Conservation (phyloP, 2,113 vertebrate species). For the Pica pica region DNA sequence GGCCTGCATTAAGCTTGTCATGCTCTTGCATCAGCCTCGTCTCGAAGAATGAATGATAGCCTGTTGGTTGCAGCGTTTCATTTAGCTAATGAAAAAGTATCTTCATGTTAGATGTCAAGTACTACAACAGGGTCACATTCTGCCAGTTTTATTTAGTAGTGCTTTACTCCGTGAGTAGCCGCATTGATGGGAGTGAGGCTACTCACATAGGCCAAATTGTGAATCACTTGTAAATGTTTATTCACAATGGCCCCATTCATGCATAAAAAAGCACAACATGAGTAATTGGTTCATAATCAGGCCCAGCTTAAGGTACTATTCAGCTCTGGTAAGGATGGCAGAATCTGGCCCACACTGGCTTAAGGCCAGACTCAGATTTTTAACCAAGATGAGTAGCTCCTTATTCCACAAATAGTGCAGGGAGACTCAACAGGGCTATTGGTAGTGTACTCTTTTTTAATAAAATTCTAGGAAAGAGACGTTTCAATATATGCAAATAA, state of each 20-base stretch:
- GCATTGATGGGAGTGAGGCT: slow-evolving; percentile 22
- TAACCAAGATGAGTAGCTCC: slow-evolving; percentile 12
- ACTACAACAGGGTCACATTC: slow-evolving; percentile 64
- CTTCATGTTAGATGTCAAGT: slow-evolving; percentile 53
- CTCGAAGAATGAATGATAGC: slow-evolving; percentile 32
- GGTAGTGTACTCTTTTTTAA: background rate
- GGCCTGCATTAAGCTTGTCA: slow-evolving; percentile 50
- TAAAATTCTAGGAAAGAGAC: background rate
- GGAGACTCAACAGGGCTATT: background rate
- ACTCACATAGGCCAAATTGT: slow-evolving; percentile 42
- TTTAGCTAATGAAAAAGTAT: slow-evolving; percentile 46
- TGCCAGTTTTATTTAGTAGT: slow-evolving; percentile 40
- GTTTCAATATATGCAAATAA: background rate
- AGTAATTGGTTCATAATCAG: slow-evolving; percentile 46
- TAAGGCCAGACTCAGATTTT: slow-evolving; percentile 1
- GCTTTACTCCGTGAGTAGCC: slow-evolving; percentile 30
- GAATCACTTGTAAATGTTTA: slow-evolving; percentile 52
- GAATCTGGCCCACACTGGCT: background rate
- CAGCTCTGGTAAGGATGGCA: slow-evolving; percentile 3
- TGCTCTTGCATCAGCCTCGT: slow-evolving; percentile 39
- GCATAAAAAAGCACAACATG: slow-evolving; percentile 20
- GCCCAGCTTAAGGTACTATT: slow-evolving; percentile 25
- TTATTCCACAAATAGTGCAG: slow-evolving; percentile 33
- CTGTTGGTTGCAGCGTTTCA: background rate
- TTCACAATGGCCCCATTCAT: slow-evolving; percentile 61